Percentiles rank a stretch among this genome's conserved stretches.
These are phyloP conservation scores for Lamprotornis superbus DNA, from an alignment of 2,113 vertebrate species.

Conservation along the genomic window DNA sequence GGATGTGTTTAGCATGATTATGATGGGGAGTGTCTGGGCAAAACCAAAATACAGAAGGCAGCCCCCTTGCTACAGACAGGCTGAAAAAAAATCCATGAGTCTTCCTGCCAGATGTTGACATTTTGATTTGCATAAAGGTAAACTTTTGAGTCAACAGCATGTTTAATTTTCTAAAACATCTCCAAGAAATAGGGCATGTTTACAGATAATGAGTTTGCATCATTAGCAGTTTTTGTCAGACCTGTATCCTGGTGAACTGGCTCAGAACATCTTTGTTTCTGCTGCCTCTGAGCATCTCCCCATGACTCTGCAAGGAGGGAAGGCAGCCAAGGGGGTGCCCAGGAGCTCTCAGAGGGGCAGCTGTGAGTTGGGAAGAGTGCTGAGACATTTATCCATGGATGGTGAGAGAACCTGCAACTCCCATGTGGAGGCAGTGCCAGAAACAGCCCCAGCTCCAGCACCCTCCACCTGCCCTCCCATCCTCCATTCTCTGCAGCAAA, in stretches of 20 bases:
- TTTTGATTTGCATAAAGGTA: conserved; percentile 66
- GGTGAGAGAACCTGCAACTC: not conserved
- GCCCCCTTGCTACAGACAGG: not conserved
- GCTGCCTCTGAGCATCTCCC: not conserved
- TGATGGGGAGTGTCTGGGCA: conserved; percentile 16
- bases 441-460: not conserved
- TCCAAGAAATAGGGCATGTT: not conserved
- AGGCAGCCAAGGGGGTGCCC: not conserved
- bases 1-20: conserved; percentile 56
- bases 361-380: not conserved
- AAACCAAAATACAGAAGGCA: not conserved
- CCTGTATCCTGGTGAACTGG: not conserved
- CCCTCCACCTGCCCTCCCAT: not conserved
- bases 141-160: not conserved
- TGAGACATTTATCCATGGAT: not conserved
- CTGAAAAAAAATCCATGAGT: not conserved
- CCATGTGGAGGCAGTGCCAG: not conserved
- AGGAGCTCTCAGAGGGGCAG: not conserved
- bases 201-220: conserved; percentile 11
- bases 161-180: conserved; percentile 40
- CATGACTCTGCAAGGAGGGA: not conserved
- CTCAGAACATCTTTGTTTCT: not conserved
- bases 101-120: conserved; percentile 61
- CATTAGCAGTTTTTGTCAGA: conserved; percentile 17
- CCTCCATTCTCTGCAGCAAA: not conserved